phyloP scores from a whole-genome alignment of 37 sponge, comb jelly and placozoan species.

The Petrosia ficiformis region DNA sequence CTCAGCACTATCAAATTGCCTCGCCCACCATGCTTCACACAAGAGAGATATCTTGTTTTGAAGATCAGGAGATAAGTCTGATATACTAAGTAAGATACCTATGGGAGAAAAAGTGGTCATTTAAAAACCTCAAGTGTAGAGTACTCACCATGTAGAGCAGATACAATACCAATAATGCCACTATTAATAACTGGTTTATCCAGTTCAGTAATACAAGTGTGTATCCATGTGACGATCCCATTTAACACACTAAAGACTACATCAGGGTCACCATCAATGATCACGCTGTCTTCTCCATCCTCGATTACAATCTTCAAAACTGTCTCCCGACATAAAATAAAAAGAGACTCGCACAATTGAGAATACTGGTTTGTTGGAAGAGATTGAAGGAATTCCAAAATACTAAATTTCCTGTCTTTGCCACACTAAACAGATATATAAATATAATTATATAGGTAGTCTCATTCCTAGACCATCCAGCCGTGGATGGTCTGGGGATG shows the following conservation, averaged over 20 bases:
- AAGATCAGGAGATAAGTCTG: background rate
- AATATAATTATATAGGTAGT: no score
- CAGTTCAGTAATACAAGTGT: background rate
- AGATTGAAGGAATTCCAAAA: slow-evolving; percentile 56
- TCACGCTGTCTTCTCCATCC: background rate
- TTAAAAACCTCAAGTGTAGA: no score
- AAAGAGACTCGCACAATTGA: slow-evolving; percentile 33
- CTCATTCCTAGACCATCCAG: no score
- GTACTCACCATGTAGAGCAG: background rate
- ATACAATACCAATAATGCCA: background rate
- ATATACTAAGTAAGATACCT: background rate
- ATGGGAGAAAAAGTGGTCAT: background rate
- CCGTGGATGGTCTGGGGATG: no score
- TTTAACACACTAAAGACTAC: background rate
- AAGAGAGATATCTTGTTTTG: slow-evolving; percentile 15
- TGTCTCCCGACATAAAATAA: background rate
- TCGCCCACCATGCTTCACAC: slow-evolving; percentile 69
- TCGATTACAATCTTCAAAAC: background rate
- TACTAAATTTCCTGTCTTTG: slow-evolving; percentile 24
- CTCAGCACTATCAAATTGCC: slow-evolving; percentile 36
- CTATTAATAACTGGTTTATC: background rate
- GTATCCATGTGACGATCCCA: background rate
- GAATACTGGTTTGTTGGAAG: slow-evolving; percentile 36
- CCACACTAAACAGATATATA: slow-evolving; percentile 15
- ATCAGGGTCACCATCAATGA: background rate